These are phyloP conservation scores for Clarias batrachus DNA, from an alignment of 2,113 vertebrate species.

Conservation along the genomic window DNA sequence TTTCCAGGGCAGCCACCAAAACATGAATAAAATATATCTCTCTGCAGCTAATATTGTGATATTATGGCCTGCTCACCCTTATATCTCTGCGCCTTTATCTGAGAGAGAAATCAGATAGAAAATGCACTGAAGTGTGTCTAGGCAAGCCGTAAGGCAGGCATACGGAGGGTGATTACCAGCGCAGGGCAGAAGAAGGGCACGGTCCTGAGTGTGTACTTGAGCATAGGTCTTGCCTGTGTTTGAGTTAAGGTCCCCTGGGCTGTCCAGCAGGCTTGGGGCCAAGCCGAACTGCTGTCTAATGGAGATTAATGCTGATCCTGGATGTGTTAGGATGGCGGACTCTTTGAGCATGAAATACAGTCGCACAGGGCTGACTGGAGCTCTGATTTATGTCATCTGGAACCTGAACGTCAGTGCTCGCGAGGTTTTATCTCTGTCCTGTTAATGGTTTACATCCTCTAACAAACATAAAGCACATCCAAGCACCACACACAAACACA, in stretches of 20 bases:
- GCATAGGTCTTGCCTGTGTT: constrained; percentile 39
- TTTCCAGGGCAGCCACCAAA: background rate
- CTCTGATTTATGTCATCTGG: constrained; percentile 55
- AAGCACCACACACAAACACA: background rate
- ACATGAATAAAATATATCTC: constrained; percentile 33
- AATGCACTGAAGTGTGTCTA: constrained; percentile 29
- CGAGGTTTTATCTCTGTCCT: constrained; percentile 43
- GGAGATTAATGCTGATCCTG: constrained; percentile 56
- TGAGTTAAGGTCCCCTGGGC: constrained; percentile 49
- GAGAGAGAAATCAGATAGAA: constrained; percentile 11
- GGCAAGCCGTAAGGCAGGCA: constrained; percentile 29
- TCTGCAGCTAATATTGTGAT: constrained; percentile 4
- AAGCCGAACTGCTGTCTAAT: constrained; percentile 52
- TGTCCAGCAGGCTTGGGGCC: constrained; percentile 48
- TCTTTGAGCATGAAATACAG: constrained; percentile 59
- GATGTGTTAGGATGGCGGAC: constrained; percentile 55
- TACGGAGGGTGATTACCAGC: constrained; percentile 38
- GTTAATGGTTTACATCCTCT: constrained; percentile 44
- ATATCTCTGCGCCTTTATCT: constrained; percentile 21
- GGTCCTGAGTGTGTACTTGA: constrained; percentile 33
- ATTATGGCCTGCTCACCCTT: constrained; percentile 5
- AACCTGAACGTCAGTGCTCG: constrained; percentile 48
- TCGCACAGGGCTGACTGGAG: constrained; percentile 50
- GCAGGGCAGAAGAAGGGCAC: constrained; percentile 29
- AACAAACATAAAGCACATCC: constrained; percentile 39